A percentile compares a stretch with the other conserved stretches of the same genome.
Conservation (phyloP, 2,888 invertebrate species). For the Oasisia sp. region DNA sequence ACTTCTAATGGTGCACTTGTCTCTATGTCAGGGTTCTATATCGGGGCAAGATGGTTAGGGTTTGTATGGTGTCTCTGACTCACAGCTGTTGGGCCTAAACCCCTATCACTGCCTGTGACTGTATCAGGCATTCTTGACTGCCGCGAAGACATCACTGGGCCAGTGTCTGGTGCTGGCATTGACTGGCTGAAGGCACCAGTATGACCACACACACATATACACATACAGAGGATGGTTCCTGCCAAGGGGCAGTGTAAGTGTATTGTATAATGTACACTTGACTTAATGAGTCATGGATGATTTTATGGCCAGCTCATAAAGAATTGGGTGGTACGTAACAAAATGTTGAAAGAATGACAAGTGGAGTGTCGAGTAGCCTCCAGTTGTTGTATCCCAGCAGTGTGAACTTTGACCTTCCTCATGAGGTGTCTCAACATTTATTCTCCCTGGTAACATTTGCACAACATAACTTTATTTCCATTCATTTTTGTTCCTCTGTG, state of each 20-base stretch:
- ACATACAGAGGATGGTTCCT: not conserved
- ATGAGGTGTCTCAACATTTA: too few relatives aligned
- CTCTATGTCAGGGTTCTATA: not conserved
- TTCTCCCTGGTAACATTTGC: too few relatives aligned
- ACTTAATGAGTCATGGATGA: not conserved
- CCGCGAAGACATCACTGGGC: not conserved
- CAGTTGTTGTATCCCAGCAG: too few relatives aligned
- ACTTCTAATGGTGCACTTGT: conserved; percentile 13
- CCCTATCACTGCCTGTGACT: not conserved
- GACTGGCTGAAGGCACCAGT: not conserved
- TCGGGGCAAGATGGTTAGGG: not conserved
- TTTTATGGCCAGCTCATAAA: not conserved
- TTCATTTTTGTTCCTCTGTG: too few relatives aligned
- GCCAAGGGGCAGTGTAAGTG: not conserved
- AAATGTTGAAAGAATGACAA: too few relatives aligned
- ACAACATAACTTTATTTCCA: too few relatives aligned
- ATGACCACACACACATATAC: not conserved
- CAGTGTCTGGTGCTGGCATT: not conserved
- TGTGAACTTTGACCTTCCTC: too few relatives aligned
- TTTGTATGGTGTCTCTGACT: not conserved
- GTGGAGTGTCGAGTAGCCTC: too few relatives aligned
- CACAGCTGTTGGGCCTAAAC: not conserved
- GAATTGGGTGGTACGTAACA: too few relatives aligned
- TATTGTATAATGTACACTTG: not conserved
- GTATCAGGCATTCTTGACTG: not conserved